Percentiles rank a stretch among this genome's conserved stretches.
These are phyloP conservation scores for Peromyscus maniculatus DNA, from an alignment of 2,113 vertebrate species.

Conservation along the genomic window DNA sequence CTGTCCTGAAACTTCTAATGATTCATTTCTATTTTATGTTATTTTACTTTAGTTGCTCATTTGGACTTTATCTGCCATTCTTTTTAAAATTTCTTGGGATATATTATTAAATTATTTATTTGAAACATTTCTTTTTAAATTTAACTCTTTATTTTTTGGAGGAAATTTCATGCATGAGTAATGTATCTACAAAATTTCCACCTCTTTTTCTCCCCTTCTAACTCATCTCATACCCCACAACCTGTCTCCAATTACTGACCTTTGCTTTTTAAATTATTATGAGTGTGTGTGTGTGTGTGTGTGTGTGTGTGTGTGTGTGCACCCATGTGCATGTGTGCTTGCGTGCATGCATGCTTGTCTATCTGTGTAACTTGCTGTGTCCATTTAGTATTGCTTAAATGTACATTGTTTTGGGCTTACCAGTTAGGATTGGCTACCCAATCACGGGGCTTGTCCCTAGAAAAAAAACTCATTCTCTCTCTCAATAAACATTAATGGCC, in stretches of 20 bases:
- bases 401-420: neutral
- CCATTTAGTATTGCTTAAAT: neutral
- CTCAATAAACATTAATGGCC: neutral
- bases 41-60: neutral
- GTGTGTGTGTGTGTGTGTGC: no score
- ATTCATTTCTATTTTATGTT: neutral
- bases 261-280: neutral
- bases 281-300: neutral
- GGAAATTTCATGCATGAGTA: neutral
- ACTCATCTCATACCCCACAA: neutral
- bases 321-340: neutral
- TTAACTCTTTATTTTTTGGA: neutral
- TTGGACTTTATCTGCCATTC: neutral
- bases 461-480: neutral
- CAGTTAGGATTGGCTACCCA: neutral
- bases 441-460: neutral
- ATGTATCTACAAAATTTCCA: neutral
- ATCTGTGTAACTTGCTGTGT: neutral
- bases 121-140: neutral
- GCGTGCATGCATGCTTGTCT: neutral
- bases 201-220: neutral
- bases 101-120: neutral
- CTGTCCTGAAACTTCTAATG: neutral
- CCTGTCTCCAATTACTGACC: neutral
- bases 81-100: neutral